A percentile compares a stretch with the other conserved stretches of the same genome.
Conservation (phyloP, 2,113 vertebrate species). For the Strix aluco region DNA sequence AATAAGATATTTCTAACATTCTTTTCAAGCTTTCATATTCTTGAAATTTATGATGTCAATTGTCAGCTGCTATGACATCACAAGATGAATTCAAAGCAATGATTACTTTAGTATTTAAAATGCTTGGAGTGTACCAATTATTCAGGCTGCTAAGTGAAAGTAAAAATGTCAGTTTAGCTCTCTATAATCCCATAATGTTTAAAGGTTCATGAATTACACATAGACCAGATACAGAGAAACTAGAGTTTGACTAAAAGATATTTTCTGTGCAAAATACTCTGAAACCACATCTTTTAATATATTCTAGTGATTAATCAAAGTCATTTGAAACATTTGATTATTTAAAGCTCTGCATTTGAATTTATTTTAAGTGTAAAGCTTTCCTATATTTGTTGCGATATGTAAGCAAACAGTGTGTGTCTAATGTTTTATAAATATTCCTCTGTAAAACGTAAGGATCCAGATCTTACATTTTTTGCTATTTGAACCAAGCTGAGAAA, state of each 20-base stretch:
- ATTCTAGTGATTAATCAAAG: constrained; percentile 72
- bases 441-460: constrained; percentile 32
- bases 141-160: constrained; percentile 76
- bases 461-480: background rate
- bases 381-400: constrained; percentile 59
- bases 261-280: constrained; percentile 66
- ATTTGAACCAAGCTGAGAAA: background rate
- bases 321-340: constrained; percentile 69
- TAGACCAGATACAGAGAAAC: constrained; percentile 56
- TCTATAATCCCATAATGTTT: constrained; percentile 72
- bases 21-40: constrained; percentile 54
- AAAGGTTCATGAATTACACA: constrained; percentile 81
- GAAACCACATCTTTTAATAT: constrained; percentile 68
- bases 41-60: constrained; percentile 75
- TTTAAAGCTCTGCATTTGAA: constrained; percentile 65
- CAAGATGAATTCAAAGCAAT: constrained; percentile 76
- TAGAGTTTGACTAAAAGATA: constrained; percentile 65
- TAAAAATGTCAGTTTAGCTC: constrained; percentile 75
- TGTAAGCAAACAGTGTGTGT: constrained; percentile 55
- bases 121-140: constrained; percentile 69
- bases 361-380: constrained; percentile 50
- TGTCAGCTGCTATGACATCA: constrained; percentile 75
- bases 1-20: constrained; percentile 61
- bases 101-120: constrained; percentile 75
- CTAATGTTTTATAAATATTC: constrained; percentile 57